Base-by-base conservation (phyloP, 2,888 invertebrate species). In the Falcaria lacertinaria region DNA sequence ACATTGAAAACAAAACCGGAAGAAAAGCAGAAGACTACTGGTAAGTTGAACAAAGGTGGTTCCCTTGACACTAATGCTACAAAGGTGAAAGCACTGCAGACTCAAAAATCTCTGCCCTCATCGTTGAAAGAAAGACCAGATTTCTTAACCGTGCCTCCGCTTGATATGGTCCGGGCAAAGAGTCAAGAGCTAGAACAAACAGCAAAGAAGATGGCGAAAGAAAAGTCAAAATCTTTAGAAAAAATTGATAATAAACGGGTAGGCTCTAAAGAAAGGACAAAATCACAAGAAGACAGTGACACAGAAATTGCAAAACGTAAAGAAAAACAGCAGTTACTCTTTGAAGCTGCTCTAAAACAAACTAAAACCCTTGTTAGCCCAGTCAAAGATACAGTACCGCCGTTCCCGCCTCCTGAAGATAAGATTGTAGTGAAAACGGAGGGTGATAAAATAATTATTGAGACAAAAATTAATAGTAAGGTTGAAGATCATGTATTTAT, bases 401-500 rank as follows among this genome's bases (percentile, higher is more conserved):
- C 93, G 2, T 94, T 94, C 65, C 94, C 94, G 8, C 91, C 92
- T 34, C 93, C 93, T 0, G 94, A 94, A 73, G 94, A 94, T 68
- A 93, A 93, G 72, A 94, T 94, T 19, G 69, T 93, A 5, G 94
- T 94, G 0, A 92, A 92, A 75, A 92, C 93, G 0, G 93, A 93
- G 64, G 94, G 94, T 0, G 92, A 92, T 54, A 92, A 92, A 58
- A 92, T 92, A 47, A 92, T 92, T 11, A 92, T 92, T 48, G 94
- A 94, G 75, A 91, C 94, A 4, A 94, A 94, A 76, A 94, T 94
- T 33, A 93, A 91, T 52, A 94, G 93, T 39, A 94, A 94, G 67
- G 94, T 91, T 0, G 94, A 94, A 69, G 94, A 94, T 75, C 94
- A 94, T 48, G 94, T 94, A 4, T 90, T 94, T 44, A 94, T 94